Evolutionary conservation across 2,797 vertebrate species (phyloP).

Genomic region (Notamacropus eugenii): DNA sequence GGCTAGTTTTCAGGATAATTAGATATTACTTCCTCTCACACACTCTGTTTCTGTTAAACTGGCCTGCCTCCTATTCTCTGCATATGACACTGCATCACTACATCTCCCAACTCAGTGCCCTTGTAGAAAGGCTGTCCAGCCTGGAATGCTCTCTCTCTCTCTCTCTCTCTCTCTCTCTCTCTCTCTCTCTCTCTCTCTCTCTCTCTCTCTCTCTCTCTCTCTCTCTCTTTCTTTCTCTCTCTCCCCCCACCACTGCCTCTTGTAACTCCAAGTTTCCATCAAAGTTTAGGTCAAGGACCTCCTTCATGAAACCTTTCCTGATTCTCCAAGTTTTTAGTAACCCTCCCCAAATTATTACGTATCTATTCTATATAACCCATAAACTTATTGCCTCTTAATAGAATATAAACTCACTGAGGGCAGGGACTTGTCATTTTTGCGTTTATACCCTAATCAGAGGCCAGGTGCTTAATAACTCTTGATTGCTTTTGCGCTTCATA

Average conservation of each 20-base stretch:
- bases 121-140: not conserved
- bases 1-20: not conserved
- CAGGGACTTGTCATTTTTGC: not conserved
- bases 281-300: not conserved
- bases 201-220: not conserved
- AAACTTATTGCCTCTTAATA: not conserved
- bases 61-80: not conserved
- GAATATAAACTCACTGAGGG: not conserved
- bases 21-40: not conserved
- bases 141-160: not conserved
- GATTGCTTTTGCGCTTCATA: not conserved
- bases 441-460: not conserved
- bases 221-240: not conserved
- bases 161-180: not conserved
- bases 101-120: not conserved
- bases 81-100: not conserved
- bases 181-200: not conserved
- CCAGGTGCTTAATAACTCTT: not conserved
- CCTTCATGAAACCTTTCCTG: not conserved
- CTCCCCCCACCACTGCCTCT: not conserved
- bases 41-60: not conserved
- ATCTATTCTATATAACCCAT: not conserved
- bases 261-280: not conserved
- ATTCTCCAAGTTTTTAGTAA: not conserved
- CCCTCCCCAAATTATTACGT: not conserved